phyloP scores from a whole-genome alignment of 2,888 invertebrate genomes.

The Ethmia dodecea region DNA sequence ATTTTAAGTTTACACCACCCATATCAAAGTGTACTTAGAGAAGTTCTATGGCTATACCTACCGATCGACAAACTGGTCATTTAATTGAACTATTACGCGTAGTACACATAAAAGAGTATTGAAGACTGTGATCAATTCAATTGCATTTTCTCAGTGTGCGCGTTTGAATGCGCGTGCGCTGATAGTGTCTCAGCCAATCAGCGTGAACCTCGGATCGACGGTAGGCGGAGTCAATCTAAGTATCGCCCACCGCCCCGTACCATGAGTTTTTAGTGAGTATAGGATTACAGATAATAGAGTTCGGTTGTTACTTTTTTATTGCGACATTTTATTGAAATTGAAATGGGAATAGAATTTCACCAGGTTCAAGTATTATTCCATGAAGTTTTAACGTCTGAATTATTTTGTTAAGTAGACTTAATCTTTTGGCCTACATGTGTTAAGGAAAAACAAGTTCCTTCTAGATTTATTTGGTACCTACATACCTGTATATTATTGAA shows the following conservation, averaged over 20 bases:
- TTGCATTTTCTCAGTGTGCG: slow-evolving; percentile 46
- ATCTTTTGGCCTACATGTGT: too few species aligned
- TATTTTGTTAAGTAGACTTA: too few species aligned
- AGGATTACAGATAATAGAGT: slow-evolving; percentile 58
- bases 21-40: too few species aligned
- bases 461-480: too few species aligned
- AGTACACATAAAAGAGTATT: slow-evolving; percentile 50
- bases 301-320: slow-evolving; percentile 40
- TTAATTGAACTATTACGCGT: slow-evolving; percentile 48
- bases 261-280: slow-evolving; percentile 43
- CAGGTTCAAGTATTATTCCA: too few species aligned
- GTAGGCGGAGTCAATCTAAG: slow-evolving; percentile 34
- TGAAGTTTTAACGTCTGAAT: too few species aligned
- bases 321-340: slow-evolving; percentile 43
- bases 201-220: slow-evolving; percentile 29
- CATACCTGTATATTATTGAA: too few species aligned
- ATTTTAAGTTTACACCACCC: too few species aligned
- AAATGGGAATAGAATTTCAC: too few species aligned
- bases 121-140: slow-evolving; percentile 54
- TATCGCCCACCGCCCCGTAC: slow-evolving; percentile 53
- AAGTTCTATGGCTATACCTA: too few species aligned
- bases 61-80: slow-evolving; percentile 17
- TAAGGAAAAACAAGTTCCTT: too few species aligned
- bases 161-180: slow-evolving; percentile 47
- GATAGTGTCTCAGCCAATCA: slow-evolving; percentile 48